Base-by-base conservation (phyloP, 1,140 invertebrate genomes). In the Apis florea region DNA sequence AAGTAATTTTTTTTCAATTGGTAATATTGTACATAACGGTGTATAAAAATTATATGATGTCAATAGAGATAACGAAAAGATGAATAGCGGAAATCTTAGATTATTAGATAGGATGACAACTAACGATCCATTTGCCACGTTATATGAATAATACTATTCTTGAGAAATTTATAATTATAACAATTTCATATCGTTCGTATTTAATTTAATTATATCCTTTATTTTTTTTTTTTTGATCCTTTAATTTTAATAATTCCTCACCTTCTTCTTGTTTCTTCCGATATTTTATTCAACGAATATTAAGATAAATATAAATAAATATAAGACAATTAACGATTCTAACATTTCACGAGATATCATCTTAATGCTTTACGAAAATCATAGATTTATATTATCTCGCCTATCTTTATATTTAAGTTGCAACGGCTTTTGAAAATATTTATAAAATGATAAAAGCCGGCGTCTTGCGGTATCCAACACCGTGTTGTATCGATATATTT, bases 361-460 rank as follows among this genome's bases (percentile, higher is more conserved):
- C 31, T 31, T 31, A 31, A 31, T 5, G 31, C 2, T 31, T 31
- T 56, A 56, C 0, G 31, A 11, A 56, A n/a, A 58, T 58, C 26
- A 68, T 21, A 73, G 58, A 73, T 61, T 59, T 4, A 12, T 24
- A n/a, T 40, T 59, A 61, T 59, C 31, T 58, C 3, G 54, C 31
- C 13, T 19, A n/a, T 47, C 10, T n/a, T n/a, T 31, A n/a, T n/a
- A 1, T 3, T 47, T 19, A 6, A 2, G 26, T 24, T 58, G 47
- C 0, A 61, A 66, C 15, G 71, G 71, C 56, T 83, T 85, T 80
- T 21, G 75, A 75, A 74, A 69, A 56, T 56, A 64, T n/a, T n/a
- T n/a, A n/a, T n/a, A n/a, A n/a, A n/a, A n/a, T 66, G 59, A 53
- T 31, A 56, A 74, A n/a, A 71, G 2, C 21, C 24, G 53, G 21